phyloP scores from a whole-genome alignment of 1,140 invertebrate species.

The Heliothis virescens region DNA sequence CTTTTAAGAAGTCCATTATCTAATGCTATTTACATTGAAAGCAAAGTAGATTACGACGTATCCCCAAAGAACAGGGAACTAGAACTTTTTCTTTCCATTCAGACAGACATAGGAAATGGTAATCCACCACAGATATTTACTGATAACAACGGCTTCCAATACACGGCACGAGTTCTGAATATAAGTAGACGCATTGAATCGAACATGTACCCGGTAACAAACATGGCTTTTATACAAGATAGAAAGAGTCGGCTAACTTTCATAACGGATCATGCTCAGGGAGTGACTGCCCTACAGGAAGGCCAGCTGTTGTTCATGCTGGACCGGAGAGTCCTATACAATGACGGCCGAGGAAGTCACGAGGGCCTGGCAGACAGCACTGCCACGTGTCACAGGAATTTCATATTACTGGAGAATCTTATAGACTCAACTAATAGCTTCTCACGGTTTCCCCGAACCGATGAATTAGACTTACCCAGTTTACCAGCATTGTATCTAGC shows the following conservation, averaged over 20 bases:
- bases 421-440: constrained; percentile 53
- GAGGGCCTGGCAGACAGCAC: constrained; percentile 96
- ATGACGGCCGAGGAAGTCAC: constrained; percentile 94
- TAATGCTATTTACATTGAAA: constrained; percentile 90
- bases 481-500: constrained; percentile 90
- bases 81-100: constrained; percentile 94
- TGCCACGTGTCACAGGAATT: constrained; percentile 92
- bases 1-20: constrained; percentile 86
- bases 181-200: constrained; percentile 89
- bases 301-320: constrained; percentile 96
- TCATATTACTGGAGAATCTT: constrained; percentile 92
- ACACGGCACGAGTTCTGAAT: constrained; percentile 66
- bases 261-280: constrained; percentile 94
- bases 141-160: constrained; percentile 95
- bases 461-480: constrained; percentile 84
- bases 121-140: constrained; percentile 92
- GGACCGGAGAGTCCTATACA: constrained; percentile 93
- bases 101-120: constrained; percentile 90
- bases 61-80: constrained; percentile 91
- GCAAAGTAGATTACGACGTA: constrained; percentile 90
- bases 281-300: constrained; percentile 92
- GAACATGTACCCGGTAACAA: constrained; percentile 96
- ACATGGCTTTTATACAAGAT: constrained; percentile 94
- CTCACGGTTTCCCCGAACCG: constrained; percentile 57
- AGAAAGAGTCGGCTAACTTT: constrained; percentile 90